Conservation (phyloP, 2,797 vertebrate genomes). For the Periophthalmus magnuspinnatus region DNA sequence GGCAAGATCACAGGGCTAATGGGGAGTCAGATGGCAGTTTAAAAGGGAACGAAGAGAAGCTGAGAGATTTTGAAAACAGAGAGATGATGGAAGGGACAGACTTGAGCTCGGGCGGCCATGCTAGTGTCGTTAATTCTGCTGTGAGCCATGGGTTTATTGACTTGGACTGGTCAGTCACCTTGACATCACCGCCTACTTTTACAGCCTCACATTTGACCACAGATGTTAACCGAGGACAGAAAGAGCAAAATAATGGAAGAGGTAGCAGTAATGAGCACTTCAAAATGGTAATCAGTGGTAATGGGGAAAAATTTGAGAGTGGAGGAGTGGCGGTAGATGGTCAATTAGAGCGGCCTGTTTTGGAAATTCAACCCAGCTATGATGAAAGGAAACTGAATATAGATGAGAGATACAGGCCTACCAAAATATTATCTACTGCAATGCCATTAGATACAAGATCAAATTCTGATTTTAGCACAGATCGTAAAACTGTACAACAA, state of each 20-base stretch:
- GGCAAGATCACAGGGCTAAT: constrained; percentile 45
- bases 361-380: not conserved
- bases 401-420: not conserved
- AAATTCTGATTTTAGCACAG: not conserved
- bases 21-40: constrained; percentile 48
- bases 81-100: constrained; percentile 47
- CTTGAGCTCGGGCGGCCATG: constrained; percentile 48
- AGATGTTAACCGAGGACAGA: constrained; percentile 28
- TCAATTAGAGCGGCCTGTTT: not conserved
- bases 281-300: not conserved
- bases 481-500: not conserved
- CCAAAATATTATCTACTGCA: not conserved
- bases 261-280: not conserved
- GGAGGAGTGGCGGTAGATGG: constrained; percentile 1
- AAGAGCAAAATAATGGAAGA: not conserved
- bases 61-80: constrained; percentile 48
- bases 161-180: constrained; percentile 30
- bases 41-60: constrained; percentile 55
- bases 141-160: constrained; percentile 28
- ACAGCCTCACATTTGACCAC: constrained; percentile 42
- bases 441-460: not conserved
- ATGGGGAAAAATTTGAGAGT: no score
- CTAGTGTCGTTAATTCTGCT: constrained; percentile 31
- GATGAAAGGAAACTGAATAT: not conserved
- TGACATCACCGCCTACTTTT: constrained; percentile 44